These are phyloP conservation scores for Chloroceryle aenea DNA, from an alignment of 2,113 vertebrate genomes.

Conservation along the genomic window DNA sequence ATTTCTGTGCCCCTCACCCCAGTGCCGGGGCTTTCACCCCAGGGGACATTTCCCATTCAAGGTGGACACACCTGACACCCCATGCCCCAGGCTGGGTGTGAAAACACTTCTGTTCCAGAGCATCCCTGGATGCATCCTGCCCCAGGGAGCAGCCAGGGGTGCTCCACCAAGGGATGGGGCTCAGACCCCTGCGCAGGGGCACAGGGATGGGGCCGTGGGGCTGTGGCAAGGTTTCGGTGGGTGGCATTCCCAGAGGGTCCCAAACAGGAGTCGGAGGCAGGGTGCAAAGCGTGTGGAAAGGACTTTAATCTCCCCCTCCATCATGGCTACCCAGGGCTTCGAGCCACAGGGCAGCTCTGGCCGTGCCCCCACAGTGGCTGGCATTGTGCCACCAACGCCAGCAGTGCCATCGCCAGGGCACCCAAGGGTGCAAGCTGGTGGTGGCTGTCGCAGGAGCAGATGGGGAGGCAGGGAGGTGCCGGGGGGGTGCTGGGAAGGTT, in stretches of 20 bases:
- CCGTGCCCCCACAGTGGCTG: fast-evolving
- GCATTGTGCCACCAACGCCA: fast-evolving
- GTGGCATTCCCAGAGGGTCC: background rate
- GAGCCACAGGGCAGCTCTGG: background rate
- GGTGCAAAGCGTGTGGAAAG: background rate
- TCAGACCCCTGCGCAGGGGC: fast-evolving
- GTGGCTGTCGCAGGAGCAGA: background rate
- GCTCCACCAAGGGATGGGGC: background rate
- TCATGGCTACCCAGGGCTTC: fast-evolving
- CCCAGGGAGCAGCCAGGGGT: fast-evolving
- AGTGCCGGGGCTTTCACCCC: background rate
- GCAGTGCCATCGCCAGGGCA: fast-evolving
- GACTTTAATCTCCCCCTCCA: background rate
- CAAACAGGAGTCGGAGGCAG: background rate
- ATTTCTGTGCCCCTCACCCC: background rate
- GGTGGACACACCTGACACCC: fast-evolving
- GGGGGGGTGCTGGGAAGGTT: background rate
- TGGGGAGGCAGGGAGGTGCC: background rate
- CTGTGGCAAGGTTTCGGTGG: fast-evolving
- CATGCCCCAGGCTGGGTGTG: fast-evolving
- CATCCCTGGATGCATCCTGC: background rate
- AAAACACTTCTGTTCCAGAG: background rate
- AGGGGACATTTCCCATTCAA: fast-evolving
- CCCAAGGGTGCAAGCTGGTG: background rate
- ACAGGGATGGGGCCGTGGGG: fast-evolving